A percentile compares a stretch with the other conserved stretches of the same genome.
These are phyloP conservation scores for Takifugu bimaculatus DNA, from an alignment of 2,113 vertebrate genomes.

Conservation along the genomic window DNA sequence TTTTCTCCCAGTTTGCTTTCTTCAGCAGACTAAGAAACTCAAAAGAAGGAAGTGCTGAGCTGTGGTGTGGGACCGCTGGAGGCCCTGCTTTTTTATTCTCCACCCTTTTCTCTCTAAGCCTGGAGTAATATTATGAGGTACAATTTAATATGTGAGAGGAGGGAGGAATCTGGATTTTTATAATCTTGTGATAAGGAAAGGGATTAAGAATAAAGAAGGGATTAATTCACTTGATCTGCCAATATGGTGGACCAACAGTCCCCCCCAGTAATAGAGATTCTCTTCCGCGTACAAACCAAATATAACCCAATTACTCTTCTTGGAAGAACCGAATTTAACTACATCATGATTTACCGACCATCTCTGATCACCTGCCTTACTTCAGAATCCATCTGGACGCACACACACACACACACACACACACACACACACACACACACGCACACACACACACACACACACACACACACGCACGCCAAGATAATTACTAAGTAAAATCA, in stretches of 20 bases:
- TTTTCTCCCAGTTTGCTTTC: constrained; percentile 65
- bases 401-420: constrained; percentile 9
- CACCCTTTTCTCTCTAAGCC: constrained; percentile 65
- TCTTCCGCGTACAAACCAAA: constrained; percentile 46
- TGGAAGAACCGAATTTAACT: constrained; percentile 52
- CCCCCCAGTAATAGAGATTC: constrained; percentile 67
- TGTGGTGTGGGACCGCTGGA: constrained; percentile 35
- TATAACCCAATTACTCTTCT: constrained; percentile 62
- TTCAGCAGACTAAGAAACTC: constrained; percentile 70
- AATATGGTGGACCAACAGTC: constrained; percentile 76
- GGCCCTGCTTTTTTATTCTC: constrained; percentile 64
- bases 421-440: no score
- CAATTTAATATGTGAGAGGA: constrained; percentile 80
- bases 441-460: constrained; percentile 4
- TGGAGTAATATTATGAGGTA: constrained; percentile 72
- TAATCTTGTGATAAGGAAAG: constrained; percentile 81
- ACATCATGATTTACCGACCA: constrained; percentile 26
- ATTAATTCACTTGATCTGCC: constrained; percentile 84
- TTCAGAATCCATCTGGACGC: no score
- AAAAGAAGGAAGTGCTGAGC: constrained; percentile 70
- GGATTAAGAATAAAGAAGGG: constrained; percentile 80
- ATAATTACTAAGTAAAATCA: constrained; percentile 4
- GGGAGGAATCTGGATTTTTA: constrained; percentile 75
- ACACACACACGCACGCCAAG: background rate
- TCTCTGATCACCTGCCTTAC: constrained; percentile 9